Conservation (phyloP, 2,113 vertebrate species). For the Anhinga anhinga region DNA sequence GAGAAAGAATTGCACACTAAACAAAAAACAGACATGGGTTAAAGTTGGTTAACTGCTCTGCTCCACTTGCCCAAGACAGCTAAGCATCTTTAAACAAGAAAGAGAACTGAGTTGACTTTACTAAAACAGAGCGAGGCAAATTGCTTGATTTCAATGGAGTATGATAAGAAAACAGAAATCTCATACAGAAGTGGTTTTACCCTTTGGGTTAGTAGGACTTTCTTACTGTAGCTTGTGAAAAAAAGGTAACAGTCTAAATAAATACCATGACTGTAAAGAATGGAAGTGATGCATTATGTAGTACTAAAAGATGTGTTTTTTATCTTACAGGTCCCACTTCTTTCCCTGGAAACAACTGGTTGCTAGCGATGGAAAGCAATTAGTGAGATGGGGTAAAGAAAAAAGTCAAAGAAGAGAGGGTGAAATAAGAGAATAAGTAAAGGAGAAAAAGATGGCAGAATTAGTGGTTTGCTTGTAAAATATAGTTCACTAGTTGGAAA, state of each 20-base stretch:
- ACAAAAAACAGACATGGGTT: not conserved
- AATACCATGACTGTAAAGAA: not conserved
- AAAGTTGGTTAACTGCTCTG: not conserved
- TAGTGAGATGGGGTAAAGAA: not conserved
- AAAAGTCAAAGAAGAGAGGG: not conserved
- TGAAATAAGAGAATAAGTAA: not conserved
- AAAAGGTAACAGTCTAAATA: not conserved
- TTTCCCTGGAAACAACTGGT: not conserved
- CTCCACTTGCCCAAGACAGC: not conserved
- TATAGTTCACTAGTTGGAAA: not conserved
- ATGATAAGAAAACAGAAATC: not conserved
- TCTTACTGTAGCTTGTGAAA: not conserved
- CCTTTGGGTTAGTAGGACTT: not conserved
- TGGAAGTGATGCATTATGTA: not conserved
- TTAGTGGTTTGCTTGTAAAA: not conserved
- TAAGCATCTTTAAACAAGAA: not conserved
- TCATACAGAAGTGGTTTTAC: not conserved
- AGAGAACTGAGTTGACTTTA: not conserved
- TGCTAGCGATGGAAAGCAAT: not conserved
- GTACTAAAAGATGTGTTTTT: not conserved
- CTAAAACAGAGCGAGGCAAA: not conserved
- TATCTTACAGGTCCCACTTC: not conserved
- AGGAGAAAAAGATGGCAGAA: not conserved
- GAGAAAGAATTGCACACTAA: slow-evolving; percentile 83
- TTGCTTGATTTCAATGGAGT: not conserved